A percentile compares a stretch with the other conserved stretches of the same genome.
These are phyloP conservation scores for Pinctada fucata DNA, from an alignment of 2,888 invertebrate species.

Conservation along the genomic window DNA sequence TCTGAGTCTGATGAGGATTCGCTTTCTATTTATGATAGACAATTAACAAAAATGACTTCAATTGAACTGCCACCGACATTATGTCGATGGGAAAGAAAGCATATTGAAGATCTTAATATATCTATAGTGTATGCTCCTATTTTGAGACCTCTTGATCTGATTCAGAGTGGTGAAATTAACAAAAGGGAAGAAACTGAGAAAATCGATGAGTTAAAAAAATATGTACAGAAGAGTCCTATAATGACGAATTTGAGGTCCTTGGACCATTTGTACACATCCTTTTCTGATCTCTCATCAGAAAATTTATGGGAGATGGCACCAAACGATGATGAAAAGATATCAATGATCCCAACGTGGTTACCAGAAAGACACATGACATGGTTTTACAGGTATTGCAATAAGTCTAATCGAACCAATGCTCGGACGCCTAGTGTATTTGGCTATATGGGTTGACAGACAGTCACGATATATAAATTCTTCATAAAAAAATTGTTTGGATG, in stretches of 20 bases:
- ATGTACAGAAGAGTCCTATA: conserved; percentile 8
- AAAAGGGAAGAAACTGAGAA: conserved; percentile 4
- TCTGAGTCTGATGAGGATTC: background rate
- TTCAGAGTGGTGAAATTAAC: conserved; percentile 17
- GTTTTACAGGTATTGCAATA: conserved; percentile 16
- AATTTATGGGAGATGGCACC: conserved; percentile 11
- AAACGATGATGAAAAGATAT: conserved; percentile 10
- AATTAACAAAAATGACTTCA: background rate
- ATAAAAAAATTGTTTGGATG: too few species aligned
- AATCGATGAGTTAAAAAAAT: conserved; percentile 3
- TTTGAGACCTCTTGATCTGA: conserved; percentile 1
- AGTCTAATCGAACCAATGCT: too few species aligned
- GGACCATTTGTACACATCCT: background rate
- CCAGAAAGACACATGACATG: conserved; percentile 10
- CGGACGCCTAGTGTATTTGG: too few species aligned
- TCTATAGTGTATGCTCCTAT: background rate
- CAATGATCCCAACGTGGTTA: conserved; percentile 9
- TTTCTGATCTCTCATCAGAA: conserved; percentile 1
- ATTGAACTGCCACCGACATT: conserved; percentile 6
- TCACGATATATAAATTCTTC: too few species aligned
- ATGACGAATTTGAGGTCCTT: background rate
- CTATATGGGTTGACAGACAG: too few species aligned
- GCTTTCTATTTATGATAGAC: background rate
- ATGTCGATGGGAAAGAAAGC: conserved; percentile 11
- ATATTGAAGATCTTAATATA: conserved; percentile 15